Conservation (phyloP, 2,888 invertebrate species). For the Fragum fragum region DNA sequence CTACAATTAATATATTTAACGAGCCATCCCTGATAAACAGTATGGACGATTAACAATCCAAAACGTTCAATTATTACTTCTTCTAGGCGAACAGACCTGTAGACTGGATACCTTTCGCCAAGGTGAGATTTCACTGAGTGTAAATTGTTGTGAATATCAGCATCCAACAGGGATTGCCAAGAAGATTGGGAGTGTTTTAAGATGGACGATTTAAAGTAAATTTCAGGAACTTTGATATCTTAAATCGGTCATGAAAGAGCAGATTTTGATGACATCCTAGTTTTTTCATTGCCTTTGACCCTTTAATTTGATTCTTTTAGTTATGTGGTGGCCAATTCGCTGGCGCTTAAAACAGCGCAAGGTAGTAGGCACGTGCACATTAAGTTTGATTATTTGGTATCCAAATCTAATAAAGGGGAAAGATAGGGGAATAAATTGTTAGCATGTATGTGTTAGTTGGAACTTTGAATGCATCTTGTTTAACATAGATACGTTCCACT, state of each 20-base stretch:
- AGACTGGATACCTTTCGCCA: not conserved
- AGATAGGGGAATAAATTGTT: too few relatives aligned
- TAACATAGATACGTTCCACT: too few relatives aligned
- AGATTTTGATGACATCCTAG: not conserved
- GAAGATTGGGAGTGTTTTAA: constrained; percentile 1
- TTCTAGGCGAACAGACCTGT: constrained; percentile 8
- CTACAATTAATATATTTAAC: too few relatives aligned
- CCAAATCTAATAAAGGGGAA: too few relatives aligned
- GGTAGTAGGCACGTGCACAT: too few relatives aligned
- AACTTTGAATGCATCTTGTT: too few relatives aligned
- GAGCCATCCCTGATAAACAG: not conserved
- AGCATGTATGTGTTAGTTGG: too few relatives aligned
- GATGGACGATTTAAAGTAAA: not conserved
- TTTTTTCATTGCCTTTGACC: constrained; percentile 13
- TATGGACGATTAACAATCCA: not conserved
- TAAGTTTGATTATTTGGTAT: too few relatives aligned
- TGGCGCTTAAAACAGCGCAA: too few relatives aligned
- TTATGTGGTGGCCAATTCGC: too few relatives aligned
- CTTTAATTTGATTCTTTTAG: too few relatives aligned
- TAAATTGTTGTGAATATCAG: not conserved
- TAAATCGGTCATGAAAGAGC: not conserved
- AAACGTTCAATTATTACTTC: not conserved
- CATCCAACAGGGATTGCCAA: constrained; percentile 10
- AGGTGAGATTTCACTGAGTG: not conserved
- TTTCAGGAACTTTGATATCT: not conserved